Evolutionary conservation across 2,888 invertebrate genomes (phyloP), one percentile per base, ranked within the genome.

Genomic region (Nymphalis urticae): DNA sequence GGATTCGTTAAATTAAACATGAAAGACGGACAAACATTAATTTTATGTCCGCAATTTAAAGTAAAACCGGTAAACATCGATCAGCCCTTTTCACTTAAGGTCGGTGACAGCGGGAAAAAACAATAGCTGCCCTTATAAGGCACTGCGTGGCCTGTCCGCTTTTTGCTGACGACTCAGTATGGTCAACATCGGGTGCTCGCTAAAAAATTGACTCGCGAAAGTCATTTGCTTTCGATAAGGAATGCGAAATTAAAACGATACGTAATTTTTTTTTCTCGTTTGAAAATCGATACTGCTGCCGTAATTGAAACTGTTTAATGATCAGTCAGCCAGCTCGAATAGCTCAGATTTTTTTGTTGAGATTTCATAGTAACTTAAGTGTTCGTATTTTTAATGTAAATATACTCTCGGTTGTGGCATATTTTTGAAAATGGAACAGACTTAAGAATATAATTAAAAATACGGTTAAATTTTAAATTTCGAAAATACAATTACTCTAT

Each of bases 101-200:
- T 75, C 73, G 75, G 73, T 76, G 75, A 76, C 72, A 73, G 75
- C 58, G 62, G 21, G 80, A 78, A 87, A 85, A 88, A 87, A 89
- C 88, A 88, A 88, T 84, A 84, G 84, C 68, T 77, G 79, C 79
- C 74, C 71, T n/a, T 75, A 71, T 75, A 74, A 48, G 76, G 76
- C 17, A 51, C 59, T n/a, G 36, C 56, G 50, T 10, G 47, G 65
- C 47, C 27, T 62, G 65, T 64, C 73, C 69, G 64, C 69, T 76
- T 74, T 74, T 75, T 76, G 50, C 63, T n/a, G 7, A 27, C 42
- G 13, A 36, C 70, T 73, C 54, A 24, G 74, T 74, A 74, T 72
- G 70, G 74, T 54, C 72, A 62, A 51, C 66, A 66, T 68, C 68
- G 69, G 74, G 67, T 69, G 64, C 59, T 61, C 21, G 67, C 48